Conservation (phyloP, 2,797 vertebrate genomes). For the Peromyscus eremicus region DNA sequence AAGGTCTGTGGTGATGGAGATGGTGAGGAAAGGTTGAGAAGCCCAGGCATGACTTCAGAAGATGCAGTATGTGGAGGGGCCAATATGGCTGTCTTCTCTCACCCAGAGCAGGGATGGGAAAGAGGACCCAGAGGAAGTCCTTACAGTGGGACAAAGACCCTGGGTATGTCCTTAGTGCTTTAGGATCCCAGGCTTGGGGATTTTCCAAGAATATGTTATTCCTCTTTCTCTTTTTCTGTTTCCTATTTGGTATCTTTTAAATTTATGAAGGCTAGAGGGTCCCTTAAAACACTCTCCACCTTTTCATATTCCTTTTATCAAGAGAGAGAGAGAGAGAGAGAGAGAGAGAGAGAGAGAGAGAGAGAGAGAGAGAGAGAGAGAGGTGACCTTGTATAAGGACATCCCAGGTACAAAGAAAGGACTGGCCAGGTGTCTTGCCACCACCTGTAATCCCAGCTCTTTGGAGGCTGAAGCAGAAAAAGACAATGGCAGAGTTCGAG, state of each 20-base stretch:
- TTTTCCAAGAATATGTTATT: background rate
- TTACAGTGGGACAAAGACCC: no score
- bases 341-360: background rate
- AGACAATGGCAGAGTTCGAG: background rate
- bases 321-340: background rate
- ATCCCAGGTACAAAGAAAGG: background rate
- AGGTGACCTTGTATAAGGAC: no score
- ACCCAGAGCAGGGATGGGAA: background rate
- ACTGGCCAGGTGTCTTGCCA: background rate
- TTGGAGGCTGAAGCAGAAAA: background rate
- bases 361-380: background rate
- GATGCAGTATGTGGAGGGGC: rapidly evolving
- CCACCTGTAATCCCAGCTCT: background rate
- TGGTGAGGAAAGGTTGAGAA: background rate
- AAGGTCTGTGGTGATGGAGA: background rate
- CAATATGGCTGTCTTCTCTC: background rate
- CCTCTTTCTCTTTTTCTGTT: background rate
- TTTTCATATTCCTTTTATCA: background rate
- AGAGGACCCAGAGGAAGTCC: background rate
- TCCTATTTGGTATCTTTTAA: background rate
- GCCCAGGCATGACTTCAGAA: background rate
- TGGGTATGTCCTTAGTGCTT: background rate
- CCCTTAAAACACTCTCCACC: background rate
- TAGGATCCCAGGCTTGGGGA: background rate
- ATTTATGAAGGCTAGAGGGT: background rate